Conservation (phyloP, 1,140 invertebrate species). For the Musca domestica region DNA sequence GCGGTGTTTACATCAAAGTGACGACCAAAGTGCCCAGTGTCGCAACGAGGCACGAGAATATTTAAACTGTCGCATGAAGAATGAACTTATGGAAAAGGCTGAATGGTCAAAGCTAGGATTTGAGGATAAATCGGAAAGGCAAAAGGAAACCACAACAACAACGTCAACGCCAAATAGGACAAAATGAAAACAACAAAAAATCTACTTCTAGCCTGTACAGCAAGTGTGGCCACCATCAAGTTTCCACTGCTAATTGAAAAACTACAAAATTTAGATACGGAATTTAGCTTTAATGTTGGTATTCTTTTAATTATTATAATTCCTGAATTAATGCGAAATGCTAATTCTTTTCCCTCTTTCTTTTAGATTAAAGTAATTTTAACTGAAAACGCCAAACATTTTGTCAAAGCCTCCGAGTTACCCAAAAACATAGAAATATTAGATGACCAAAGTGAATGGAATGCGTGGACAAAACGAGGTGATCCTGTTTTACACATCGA, state of each 20-base stretch:
- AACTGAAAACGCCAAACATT: constrained; percentile 84
- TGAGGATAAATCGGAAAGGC: constrained; percentile 33
- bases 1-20: no score
- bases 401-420: constrained; percentile 69
- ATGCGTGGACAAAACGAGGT: constrained; percentile 81
- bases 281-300: constrained; percentile 42
- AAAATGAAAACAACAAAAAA: constrained; percentile 56
- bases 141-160: background rate
- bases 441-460: constrained; percentile 89
- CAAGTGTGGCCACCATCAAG: constrained; percentile 90
- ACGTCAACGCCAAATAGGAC: constrained; percentile 6
- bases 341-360: no score
- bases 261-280: constrained; percentile 51
- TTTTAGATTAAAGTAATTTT: constrained; percentile 73
- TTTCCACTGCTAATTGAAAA: constrained; percentile 66
- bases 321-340: no score
- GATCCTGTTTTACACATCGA: constrained; percentile 98
- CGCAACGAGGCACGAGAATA: constrained; percentile 67
- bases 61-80: constrained; percentile 89
- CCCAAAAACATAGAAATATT: constrained; percentile 63
- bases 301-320: no score
- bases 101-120: constrained; percentile 84
- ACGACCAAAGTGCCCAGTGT: no score
- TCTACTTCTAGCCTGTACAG: constrained; percentile 81
- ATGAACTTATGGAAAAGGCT: constrained; percentile 75